phyloP scores from a whole-genome alignment of 2,797 vertebrate genomes.

The Cichlasoma orientale region DNA sequence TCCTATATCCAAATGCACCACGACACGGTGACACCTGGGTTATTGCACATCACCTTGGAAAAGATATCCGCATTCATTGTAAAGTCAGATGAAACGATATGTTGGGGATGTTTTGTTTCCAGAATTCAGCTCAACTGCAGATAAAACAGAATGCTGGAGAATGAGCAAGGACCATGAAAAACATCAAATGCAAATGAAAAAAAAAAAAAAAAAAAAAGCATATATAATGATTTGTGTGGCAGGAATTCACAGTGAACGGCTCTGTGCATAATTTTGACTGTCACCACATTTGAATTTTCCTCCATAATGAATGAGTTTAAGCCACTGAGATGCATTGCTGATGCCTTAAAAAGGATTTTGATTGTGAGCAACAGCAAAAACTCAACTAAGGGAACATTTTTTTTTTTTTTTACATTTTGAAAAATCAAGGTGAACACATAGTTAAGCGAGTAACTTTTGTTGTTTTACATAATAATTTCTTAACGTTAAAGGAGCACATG shows the following conservation, averaged over 20 bases:
- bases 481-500: not conserved
- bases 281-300: slow-evolving; percentile 30
- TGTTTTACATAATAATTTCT: not conserved
- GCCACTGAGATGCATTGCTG: slow-evolving; percentile 16
- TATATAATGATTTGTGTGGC: slow-evolving; percentile 27
- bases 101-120: slow-evolving; percentile 14
- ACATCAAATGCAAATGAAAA: slow-evolving; percentile 4
- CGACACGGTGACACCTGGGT: slow-evolving; percentile 7
- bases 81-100: slow-evolving; percentile 26
- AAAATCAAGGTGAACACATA: not conserved
- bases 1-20: not conserved
- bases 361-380: not conserved
- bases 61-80: not conserved
- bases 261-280: slow-evolving; percentile 45
- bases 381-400: not conserved
- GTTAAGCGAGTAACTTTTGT: not conserved
- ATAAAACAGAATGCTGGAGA: slow-evolving; percentile 7
- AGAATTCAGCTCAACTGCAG: slow-evolving; percentile 4
- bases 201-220: slow-evolving; percentile 19
- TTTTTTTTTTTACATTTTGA: not conserved
- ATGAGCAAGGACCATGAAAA: not conserved
- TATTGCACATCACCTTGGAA: slow-evolving; percentile 11
- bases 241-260: slow-evolving; percentile 35
- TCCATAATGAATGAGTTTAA: slow-evolving; percentile 39
- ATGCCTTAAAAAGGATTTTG: slow-evolving; percentile 15